Conservation (phyloP, 1,140 invertebrate genomes). For the Leptinotarsa lineolata region DNA sequence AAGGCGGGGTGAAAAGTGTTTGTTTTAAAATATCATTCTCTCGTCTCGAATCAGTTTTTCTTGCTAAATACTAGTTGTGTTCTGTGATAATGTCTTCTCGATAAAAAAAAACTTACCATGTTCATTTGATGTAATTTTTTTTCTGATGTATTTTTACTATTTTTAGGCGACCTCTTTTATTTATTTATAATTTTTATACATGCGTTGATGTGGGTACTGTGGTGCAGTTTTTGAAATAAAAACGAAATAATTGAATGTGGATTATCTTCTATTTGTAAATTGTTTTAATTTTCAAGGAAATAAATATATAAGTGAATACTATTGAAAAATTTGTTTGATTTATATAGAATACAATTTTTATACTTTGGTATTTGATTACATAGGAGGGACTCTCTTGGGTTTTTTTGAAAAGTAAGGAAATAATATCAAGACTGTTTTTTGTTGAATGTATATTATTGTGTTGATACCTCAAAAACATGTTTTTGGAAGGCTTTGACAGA, state of each 20-base stretch:
- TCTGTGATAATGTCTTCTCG: conserved; percentile 39
- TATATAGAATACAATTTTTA: neutral
- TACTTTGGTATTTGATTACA: too few species aligned
- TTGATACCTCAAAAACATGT: neutral
- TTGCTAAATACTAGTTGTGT: neutral
- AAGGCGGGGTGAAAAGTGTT: neutral
- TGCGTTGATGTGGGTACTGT: conserved; percentile 54
- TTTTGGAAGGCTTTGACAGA: neutral
- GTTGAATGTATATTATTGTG: neutral
- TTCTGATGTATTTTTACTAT: conserved; percentile 13
- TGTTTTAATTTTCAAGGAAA: conserved; percentile 54
- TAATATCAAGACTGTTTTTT: neutral
- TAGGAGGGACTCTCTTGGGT: too few species aligned
- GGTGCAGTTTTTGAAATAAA: conserved; percentile 51
- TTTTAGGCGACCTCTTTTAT: conserved; percentile 11
- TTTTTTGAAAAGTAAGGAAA: neutral
- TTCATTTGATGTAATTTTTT: neutral
- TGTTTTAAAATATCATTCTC: conserved; percentile 13
- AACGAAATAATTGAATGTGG: conserved; percentile 50
- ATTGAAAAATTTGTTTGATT: conserved; percentile 39
- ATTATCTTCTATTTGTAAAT: conserved; percentile 56
- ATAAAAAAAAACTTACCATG: neutral
- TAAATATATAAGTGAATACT: conserved; percentile 51
- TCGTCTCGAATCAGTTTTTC: neutral
- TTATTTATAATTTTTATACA: conserved; percentile 35